A percentile compares a stretch with the other conserved stretches of the same genome.
phyloP scores from a whole-genome alignment of 2,888 invertebrate species.

The Xestia xanthographa region DNA sequence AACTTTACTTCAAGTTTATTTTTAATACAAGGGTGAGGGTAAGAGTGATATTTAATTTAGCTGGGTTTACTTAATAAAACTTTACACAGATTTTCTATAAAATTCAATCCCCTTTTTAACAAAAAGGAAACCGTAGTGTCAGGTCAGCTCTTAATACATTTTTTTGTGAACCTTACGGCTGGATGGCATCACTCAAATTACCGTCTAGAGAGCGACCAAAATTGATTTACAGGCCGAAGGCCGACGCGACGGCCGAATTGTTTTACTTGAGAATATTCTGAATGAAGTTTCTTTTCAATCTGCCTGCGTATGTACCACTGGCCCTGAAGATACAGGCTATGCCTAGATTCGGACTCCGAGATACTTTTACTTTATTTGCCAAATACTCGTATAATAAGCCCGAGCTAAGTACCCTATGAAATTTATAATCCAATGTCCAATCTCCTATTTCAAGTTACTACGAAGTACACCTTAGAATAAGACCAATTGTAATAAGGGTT shows the following conservation, averaged over 20 bases:
- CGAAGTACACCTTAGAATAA: no score
- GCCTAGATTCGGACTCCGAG: no score
- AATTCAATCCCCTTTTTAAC: background rate
- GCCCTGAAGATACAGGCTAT: no score
- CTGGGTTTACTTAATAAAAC: background rate
- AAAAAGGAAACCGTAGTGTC: conserved; percentile 32
- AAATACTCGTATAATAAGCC: no score
- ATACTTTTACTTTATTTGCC: no score
- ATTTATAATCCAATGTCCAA: no score
- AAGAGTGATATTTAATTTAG: background rate
- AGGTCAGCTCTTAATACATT: conserved; percentile 48
- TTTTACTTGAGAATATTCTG: conserved; percentile 28
- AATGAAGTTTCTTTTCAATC: background rate
- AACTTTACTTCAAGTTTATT: background rate
- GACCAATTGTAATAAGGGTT: no score
- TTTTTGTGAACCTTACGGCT: conserved; percentile 68
- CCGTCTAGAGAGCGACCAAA: conserved; percentile 63
- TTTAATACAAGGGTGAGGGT: background rate
- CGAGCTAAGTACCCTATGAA: no score
- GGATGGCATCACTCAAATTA: conserved; percentile 83
- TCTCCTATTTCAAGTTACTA: no score
- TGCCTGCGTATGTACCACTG: background rate
- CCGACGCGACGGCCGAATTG: conserved; percentile 36
- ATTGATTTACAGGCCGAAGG: conserved; percentile 46
- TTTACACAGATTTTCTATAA: background rate